Evolutionary conservation across 2,113 vertebrate species (phyloP).

Genomic region (Eleginops maclovinus): DNA sequence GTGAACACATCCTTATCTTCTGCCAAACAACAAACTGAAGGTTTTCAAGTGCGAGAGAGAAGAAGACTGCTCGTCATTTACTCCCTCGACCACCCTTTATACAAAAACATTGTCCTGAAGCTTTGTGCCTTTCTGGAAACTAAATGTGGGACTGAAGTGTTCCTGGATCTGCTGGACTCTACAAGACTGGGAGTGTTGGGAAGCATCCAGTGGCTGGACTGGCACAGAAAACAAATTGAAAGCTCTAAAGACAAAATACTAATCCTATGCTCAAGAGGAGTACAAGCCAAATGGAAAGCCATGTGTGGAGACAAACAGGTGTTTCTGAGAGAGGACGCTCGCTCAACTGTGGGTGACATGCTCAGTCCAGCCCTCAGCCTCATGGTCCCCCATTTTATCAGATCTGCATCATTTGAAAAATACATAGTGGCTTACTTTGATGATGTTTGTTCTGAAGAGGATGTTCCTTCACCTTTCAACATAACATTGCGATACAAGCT

Average conservation of each 20-base stretch:
- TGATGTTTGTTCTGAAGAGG: conserved; percentile 83
- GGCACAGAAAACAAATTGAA: conserved; percentile 87
- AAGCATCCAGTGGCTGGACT: conserved; percentile 89
- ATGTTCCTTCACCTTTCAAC: conserved; percentile 90
- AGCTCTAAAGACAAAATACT: conserved; percentile 89
- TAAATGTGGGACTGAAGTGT: conserved; percentile 89
- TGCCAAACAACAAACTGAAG: conserved; percentile 7
- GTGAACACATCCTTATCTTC: not conserved
- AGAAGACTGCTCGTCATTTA: conserved; percentile 91
- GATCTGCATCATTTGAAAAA: conserved; percentile 87
- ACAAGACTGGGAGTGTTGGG: conserved; percentile 87
- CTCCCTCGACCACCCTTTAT: conserved; percentile 91
- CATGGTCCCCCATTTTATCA: conserved; percentile 90
- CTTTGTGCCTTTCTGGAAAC: conserved; percentile 89
- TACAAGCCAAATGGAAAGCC: conserved; percentile 92
- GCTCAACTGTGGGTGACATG: conserved; percentile 86
- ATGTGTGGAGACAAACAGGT: conserved; percentile 85
- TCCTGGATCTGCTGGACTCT: conserved; percentile 90
- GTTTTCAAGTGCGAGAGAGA: conserved; percentile 39
- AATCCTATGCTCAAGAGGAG: conserved; percentile 91
- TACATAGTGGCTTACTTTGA: conserved; percentile 94
- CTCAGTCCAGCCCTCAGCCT: conserved; percentile 90
- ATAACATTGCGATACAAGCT: conserved; percentile 88
- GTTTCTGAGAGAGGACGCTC: conserved; percentile 85
- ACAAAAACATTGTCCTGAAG: conserved; percentile 90